Evolutionary conservation across 2,113 vertebrate genomes (phyloP).

Genomic region (Anhinga rufa): DNA sequence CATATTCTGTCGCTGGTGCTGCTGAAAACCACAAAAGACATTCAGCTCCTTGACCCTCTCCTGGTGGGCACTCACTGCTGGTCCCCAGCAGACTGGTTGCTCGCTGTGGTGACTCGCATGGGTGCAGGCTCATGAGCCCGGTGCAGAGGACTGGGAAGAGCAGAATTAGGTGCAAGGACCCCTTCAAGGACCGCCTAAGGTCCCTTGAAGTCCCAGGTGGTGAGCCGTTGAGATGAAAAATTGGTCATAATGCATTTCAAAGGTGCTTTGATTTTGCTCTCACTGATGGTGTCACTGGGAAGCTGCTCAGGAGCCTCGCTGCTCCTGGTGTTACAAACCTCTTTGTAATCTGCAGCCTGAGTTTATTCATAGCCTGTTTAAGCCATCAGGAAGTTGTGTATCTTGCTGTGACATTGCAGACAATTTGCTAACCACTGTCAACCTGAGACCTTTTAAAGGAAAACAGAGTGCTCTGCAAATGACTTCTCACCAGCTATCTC

Average conservation of each 20-base stretch:
- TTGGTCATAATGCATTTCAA: neutral
- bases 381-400: neutral
- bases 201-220: neutral
- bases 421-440: neutral
- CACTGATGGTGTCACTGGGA: neutral
- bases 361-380: neutral
- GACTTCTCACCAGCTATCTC: neutral
- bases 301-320: neutral
- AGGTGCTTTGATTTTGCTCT: neutral
- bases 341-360: neutral
- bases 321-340: neutral
- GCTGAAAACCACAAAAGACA: neutral
- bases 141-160: neutral
- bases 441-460: neutral
- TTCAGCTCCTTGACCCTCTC: neutral
- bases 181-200: rapidly evolving
- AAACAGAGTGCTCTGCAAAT: neutral
- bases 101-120: rapidly evolving
- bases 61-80: neutral
- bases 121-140: neutral
- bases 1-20: neutral
- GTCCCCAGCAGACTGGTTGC: neutral
- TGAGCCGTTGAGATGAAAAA: neutral
- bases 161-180: neutral
- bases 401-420: neutral